Evolutionary conservation across 30 jellyfish, hydroid and myxozoan genomes (phyloP).

Genomic region (Rhopilema esculentum): DNA sequence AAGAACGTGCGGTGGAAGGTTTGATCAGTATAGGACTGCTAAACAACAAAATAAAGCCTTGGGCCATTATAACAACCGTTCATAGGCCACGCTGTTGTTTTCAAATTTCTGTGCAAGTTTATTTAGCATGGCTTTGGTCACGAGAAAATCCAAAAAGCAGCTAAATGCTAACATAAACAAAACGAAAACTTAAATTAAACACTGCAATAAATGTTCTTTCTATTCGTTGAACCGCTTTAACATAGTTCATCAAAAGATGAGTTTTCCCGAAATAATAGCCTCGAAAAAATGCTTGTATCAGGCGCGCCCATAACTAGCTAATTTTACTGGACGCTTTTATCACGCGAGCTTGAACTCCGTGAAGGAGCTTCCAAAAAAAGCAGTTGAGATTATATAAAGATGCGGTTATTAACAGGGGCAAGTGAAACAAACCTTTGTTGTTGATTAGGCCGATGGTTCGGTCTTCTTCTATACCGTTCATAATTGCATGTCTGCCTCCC

Average conservation of each 20-base stretch:
- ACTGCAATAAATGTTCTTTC: background rate
- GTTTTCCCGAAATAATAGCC: background rate
- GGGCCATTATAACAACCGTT: background rate
- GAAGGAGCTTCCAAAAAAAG: background rate
- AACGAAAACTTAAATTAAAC: background rate
- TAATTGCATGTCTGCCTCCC: constrained; percentile 70
- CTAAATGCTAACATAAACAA: too few relatives aligned
- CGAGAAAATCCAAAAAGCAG: too few relatives aligned
- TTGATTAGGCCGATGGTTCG: constrained; percentile 60
- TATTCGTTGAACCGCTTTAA: too few relatives aligned
- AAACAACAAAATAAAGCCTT: background rate
- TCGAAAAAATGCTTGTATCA: constrained; percentile 25
- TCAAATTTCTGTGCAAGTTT: background rate
- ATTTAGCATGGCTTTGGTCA: background rate
- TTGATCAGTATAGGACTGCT: too few relatives aligned
- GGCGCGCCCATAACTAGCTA: constrained; percentile 40
- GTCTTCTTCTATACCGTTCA: constrained; percentile 68
- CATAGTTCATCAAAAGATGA: too few relatives aligned
- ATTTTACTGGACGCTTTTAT: constrained; percentile 18
- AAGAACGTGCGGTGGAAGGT: too few relatives aligned
- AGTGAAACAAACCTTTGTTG: constrained; percentile 46
- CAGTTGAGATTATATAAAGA: background rate
- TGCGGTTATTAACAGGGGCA: background rate
- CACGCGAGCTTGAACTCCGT: constrained; percentile 37
- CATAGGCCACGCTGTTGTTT: background rate